These are phyloP conservation scores for Bubo bubo DNA, from an alignment of 2,113 vertebrate genomes.

Conservation along the genomic window DNA sequence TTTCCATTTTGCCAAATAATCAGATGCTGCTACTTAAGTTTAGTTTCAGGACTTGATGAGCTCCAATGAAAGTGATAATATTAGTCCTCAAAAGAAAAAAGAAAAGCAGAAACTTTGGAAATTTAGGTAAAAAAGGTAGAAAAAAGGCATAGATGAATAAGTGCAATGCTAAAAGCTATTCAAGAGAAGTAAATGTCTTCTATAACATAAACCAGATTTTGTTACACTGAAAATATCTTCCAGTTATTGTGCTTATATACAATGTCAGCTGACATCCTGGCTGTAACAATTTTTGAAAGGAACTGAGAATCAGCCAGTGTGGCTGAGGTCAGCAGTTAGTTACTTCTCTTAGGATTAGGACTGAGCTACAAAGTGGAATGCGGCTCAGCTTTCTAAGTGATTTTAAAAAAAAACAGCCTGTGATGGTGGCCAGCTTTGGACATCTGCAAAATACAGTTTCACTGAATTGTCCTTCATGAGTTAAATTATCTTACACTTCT, in stretches of 20 bases:
- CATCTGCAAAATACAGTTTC: background rate
- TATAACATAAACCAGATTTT: background rate
- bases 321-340: background rate
- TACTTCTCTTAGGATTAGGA: background rate
- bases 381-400: background rate
- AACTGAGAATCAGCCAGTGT: background rate
- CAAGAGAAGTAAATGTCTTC: background rate
- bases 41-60: background rate
- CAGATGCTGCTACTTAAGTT: background rate
- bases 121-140: background rate
- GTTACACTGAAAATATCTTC: background rate
- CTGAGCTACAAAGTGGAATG: background rate
- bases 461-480: background rate
- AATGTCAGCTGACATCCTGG: background rate
- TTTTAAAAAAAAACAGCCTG: background rate
- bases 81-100: background rate
- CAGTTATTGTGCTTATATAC: background rate
- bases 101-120: background rate
- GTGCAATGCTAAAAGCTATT: background rate
- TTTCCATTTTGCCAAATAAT: background rate
- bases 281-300: background rate
- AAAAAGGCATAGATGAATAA: background rate
- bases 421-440: rapidly evolving
- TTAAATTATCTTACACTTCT: background rate
- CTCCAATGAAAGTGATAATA: background rate